phyloP scores from a whole-genome alignment of 2,113 vertebrate genomes.

The Neodon shergylaensis region DNA sequence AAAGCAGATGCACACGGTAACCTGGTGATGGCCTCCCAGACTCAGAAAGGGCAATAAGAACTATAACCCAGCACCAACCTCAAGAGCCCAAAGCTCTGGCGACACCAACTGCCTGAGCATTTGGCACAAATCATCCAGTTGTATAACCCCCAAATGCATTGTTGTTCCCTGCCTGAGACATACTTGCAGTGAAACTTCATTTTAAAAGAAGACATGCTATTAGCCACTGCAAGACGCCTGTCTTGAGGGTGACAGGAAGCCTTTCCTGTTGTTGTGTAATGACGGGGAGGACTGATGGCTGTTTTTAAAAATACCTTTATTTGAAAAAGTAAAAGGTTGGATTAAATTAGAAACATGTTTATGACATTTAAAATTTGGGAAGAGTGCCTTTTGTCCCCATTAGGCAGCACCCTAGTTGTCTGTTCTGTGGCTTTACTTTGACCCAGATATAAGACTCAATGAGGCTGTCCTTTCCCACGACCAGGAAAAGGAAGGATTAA shows the following conservation, averaged over 20 bases:
- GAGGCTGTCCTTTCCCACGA: not conserved
- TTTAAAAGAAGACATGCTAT: not conserved
- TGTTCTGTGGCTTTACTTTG: constrained; percentile 41
- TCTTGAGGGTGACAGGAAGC: not conserved
- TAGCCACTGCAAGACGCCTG: not conserved
- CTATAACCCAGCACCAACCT: not conserved
- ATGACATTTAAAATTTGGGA: constrained; percentile 23
- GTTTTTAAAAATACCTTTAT: constrained; percentile 26
- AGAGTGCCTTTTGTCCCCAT: not conserved
- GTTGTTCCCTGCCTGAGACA: not conserved
- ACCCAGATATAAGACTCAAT: constrained; percentile 12
- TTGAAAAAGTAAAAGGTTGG: constrained; percentile 28
- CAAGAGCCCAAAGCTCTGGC: not conserved
- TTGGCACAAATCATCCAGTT: not conserved
- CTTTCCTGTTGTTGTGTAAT: not conserved
- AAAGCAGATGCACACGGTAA: not conserved
- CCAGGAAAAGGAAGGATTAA: constrained; percentile 13
- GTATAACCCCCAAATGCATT: not conserved
- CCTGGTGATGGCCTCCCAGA: accelerated
- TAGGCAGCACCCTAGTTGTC: not conserved
- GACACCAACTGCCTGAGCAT: not conserved
- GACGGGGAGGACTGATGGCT: not conserved
- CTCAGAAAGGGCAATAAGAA: not conserved
- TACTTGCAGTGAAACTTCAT: not conserved
- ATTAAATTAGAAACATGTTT: not conserved